Evolutionary conservation across 2,797 vertebrate genomes (phyloP).

Genomic region (Babyrousa celebensis): DNA sequence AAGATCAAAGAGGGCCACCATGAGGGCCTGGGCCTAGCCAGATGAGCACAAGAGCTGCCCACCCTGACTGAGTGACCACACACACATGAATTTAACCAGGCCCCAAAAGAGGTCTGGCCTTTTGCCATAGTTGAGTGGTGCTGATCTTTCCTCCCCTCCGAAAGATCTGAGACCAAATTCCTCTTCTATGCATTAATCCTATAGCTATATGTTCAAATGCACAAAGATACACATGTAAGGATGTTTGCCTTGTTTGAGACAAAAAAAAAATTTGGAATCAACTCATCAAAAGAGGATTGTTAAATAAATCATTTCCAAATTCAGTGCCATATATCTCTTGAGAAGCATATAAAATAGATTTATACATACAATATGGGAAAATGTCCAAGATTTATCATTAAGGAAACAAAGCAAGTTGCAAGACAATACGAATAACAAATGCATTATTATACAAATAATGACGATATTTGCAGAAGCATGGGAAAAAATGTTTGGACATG

Average conservation of each 20-base stretch:
- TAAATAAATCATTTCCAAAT: constrained; percentile 43
- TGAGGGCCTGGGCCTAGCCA: not conserved
- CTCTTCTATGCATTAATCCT: constrained; percentile 23
- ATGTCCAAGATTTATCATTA: constrained; percentile 28
- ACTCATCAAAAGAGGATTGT: not conserved
- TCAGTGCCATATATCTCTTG: not conserved
- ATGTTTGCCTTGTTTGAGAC: constrained; percentile 1
- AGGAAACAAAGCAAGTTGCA: constrained; percentile 52
- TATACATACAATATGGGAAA: constrained; percentile 23
- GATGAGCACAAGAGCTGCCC: not conserved
- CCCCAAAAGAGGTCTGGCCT: not conserved
- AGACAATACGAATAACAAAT: constrained; percentile 17
- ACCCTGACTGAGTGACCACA: not conserved
- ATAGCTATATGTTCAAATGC: constrained; percentile 5
- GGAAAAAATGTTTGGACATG: constrained; percentile 23
- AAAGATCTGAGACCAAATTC: not conserved
- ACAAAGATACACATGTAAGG: not conserved
- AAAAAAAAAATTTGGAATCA: constrained; percentile 37
- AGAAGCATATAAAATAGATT: constrained; percentile 41
- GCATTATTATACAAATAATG: constrained; percentile 23
- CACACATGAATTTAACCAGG: not conserved
- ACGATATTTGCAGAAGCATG: constrained; percentile 2
- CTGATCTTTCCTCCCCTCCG: not conserved
- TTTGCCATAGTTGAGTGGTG: not conserved
- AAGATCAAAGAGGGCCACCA: not conserved